Evolutionary conservation across 2,113 vertebrate genomes (phyloP), one percentile per base, ranked within the genome.

Genomic region (Gavia stellata): DNA sequence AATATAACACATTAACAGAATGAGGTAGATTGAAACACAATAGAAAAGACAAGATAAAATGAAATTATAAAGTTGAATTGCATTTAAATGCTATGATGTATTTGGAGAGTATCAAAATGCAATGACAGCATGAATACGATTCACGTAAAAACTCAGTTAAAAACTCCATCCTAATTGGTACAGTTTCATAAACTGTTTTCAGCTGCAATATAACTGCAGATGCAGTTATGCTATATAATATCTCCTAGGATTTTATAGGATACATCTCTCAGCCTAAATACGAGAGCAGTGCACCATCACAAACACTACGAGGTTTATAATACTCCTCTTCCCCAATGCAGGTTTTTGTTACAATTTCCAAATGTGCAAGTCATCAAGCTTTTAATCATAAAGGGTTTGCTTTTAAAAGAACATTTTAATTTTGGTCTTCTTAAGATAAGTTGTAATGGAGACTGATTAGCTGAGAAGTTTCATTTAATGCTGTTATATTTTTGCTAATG

Each of bases 401-500:
- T 88, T 78, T 77, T 66, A 50, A 79, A 93, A 81, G 38, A 74
- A 21, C 21, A 5, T 73, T 93, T 91, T 91, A 85, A 94, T 94
- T 94, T 81, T 36, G 67, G 78, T 82, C 68, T 40, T 34, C 70
- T 56, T 31, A 45, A n/a, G 59, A 4, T 34, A 52, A 63, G 36
- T 36, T 28, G 80, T 61, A 88, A 94, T 24, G 61, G 81, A 92
- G 90, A 79, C 71, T 58, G 65, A 93, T 93, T 62, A 96, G 88
- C 90, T 9, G 7, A 73, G 83, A 53, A 77, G 52, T 59, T 86
- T 91, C 20, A 62, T 75, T 94, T 79, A 58, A 61, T 10, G 49
- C 55, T 12, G 52, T 4, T 55, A 3, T 2, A 56, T 71, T 96
- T 85, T 63, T 50, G 83, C 68, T 88, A 88, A 79, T 42, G 72